Percentiles rank a stretch among this genome's conserved stretches.
Evolutionary conservation across 2,888 invertebrate species (phyloP).

Genomic region (Epistrophe grossulariae): DNA sequence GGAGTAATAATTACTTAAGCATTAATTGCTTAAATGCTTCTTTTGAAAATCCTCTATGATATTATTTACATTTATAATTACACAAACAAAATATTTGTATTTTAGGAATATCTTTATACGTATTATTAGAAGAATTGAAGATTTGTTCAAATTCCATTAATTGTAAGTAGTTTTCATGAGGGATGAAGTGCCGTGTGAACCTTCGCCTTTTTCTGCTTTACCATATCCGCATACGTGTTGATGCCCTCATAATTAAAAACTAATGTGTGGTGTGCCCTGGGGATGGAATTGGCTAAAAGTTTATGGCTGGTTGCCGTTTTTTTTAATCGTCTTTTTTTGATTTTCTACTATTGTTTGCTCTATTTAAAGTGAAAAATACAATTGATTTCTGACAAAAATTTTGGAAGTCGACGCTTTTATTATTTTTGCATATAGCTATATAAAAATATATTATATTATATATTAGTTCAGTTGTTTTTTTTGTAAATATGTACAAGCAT

Average conservation of each 20-base stretch:
- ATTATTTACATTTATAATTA: slow-evolving; percentile 15
- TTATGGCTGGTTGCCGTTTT: no score
- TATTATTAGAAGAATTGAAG: slow-evolving; percentile 80
- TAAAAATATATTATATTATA: no score
- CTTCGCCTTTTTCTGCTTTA: slow-evolving; percentile 61
- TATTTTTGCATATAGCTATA: no score
- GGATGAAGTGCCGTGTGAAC: slow-evolving; percentile 17
- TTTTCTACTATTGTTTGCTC: no score
- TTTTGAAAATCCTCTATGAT: not conserved
- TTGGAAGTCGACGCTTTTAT: no score
- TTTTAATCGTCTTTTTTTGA: no score
- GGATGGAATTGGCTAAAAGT: no score
- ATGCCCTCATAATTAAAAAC: slow-evolving; percentile 40
- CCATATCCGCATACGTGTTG: slow-evolving; percentile 44
- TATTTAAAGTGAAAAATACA: no score
- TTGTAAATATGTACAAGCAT: no score
- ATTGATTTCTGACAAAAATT: no score
- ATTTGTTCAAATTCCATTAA: slow-evolving; percentile 23
- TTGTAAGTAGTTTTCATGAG: slow-evolving; percentile 39
- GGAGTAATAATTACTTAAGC: not conserved
- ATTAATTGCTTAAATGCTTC: slow-evolving; percentile 41
- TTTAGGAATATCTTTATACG: slow-evolving; percentile 83
- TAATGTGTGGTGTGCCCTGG: slow-evolving; percentile 55
- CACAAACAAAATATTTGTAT: slow-evolving; percentile 36
- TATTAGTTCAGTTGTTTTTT: no score